Percentiles rank a stretch among this genome's conserved stretches.
Evolutionary conservation across 2,888 invertebrate species (phyloP).

Genomic region (Drosophila fulvimacula): DNA sequence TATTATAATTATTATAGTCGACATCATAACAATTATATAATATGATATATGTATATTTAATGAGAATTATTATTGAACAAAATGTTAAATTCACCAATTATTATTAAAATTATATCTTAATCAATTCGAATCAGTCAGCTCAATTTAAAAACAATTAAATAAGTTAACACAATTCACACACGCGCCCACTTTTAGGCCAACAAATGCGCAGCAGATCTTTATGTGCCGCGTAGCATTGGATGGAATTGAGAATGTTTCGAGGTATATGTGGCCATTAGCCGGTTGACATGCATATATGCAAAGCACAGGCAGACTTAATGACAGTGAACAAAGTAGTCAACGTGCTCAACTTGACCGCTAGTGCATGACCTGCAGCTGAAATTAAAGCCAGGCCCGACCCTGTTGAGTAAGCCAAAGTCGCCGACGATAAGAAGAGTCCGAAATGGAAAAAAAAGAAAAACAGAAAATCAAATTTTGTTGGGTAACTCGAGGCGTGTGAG

Average conservation of each 20-base stretch:
- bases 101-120: too few relatives aligned
- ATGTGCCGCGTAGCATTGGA: slow-evolving; percentile 21
- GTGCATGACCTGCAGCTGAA: slow-evolving; percentile 59
- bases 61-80: too few relatives aligned
- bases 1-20: too few relatives aligned
- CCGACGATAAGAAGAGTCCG: slow-evolving; percentile 36
- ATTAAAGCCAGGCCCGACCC: slow-evolving; percentile 34
- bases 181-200: slow-evolving; percentile 7
- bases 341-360: slow-evolving; percentile 74
- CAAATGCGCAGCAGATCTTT: background rate
- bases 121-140: background rate
- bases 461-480: slow-evolving; percentile 21
- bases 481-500: slow-evolving; percentile 27
- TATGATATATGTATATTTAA: too few relatives aligned
- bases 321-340: slow-evolving; percentile 33
- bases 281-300: slow-evolving; percentile 5
- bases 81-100: background rate
- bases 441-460: background rate
- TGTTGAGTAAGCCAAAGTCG: slow-evolving; percentile 49
- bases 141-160: background rate
- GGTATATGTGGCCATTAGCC: slow-evolving; percentile 27
- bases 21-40: too few relatives aligned
- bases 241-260: slow-evolving; percentile 25
- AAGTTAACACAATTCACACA: background rate
- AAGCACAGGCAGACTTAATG: background rate